phyloP scores from a whole-genome alignment of 2,888 invertebrate species.

The Glyphotaelius pellucidus region DNA sequence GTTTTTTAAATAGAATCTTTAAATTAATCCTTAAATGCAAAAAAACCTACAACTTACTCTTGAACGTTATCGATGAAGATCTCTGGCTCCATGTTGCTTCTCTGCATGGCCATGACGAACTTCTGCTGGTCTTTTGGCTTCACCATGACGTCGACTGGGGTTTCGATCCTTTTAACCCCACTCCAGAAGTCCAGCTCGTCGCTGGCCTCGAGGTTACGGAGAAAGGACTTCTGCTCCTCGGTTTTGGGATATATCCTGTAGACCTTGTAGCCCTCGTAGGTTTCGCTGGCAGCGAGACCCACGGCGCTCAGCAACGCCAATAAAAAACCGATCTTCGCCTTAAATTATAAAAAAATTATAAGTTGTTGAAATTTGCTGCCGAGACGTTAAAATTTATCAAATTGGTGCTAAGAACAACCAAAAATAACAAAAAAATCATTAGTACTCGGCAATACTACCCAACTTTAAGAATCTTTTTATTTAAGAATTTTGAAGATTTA shows the following conservation, averaged over 20 bases:
- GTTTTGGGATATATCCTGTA: constrained; percentile 77
- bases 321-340: constrained; percentile 53
- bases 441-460: too few species aligned
- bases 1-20: neutral
- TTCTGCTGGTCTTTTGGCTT: constrained; percentile 71
- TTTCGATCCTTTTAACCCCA: constrained; percentile 71
- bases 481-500: too few species aligned
- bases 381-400: neutral
- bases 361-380: neutral
- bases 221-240: constrained; percentile 74
- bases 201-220: constrained; percentile 72
- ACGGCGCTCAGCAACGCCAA: constrained; percentile 41
- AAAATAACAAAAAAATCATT: too few species aligned
- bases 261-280: constrained; percentile 75
- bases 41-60: constrained; percentile 71
- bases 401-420: too few species aligned
- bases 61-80: constrained; percentile 75
- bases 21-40: neutral
- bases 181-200: constrained; percentile 66
- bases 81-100: constrained; percentile 71
- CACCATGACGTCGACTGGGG: constrained; percentile 76
- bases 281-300: constrained; percentile 35
- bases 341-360: neutral
- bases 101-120: constrained; percentile 71
- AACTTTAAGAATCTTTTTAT: too few species aligned